Evolutionary conservation across 2,888 invertebrate genomes (phyloP).

Genomic region (Callyntrura sp.): DNA sequence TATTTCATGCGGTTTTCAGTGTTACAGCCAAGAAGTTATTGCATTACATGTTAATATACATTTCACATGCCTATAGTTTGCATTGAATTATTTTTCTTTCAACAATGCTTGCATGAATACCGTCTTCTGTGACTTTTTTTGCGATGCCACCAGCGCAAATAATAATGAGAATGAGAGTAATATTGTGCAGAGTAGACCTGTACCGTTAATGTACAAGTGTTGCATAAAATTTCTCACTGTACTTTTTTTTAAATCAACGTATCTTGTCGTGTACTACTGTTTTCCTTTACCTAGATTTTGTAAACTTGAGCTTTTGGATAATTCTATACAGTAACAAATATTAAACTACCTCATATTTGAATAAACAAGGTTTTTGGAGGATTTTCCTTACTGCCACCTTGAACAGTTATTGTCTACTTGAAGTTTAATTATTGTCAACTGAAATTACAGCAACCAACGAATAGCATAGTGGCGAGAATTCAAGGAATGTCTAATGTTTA

Average conservation of each 20-base stretch:
- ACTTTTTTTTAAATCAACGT: neutral
- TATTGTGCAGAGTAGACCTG: neutral
- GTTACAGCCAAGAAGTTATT: no score
- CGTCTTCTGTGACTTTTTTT: neutral
- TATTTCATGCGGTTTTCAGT: no score
- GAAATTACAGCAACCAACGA: neutral
- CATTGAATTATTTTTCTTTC: neutral
- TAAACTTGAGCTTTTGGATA: constrained; percentile 62
- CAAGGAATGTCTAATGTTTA: neutral
- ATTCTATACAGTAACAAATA: constrained; percentile 39
- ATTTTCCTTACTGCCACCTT: constrained; percentile 72
- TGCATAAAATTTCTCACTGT: constrained; percentile 67
- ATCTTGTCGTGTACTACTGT: neutral
- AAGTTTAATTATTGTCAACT: constrained; percentile 55
- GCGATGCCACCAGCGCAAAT: neutral
- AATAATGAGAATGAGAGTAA: neutral
- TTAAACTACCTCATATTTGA: constrained; percentile 48
- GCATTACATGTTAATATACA: no score
- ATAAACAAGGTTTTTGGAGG: constrained; percentile 69
- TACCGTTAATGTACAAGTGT: neutral
- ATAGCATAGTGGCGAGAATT: neutral
- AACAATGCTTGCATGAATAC: neutral
- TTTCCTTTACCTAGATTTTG: constrained; percentile 70
- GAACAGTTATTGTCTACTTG: constrained; percentile 62
- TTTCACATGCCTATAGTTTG: neutral